These are phyloP conservation scores for Cynodonichthys magdalenae DNA, from an alignment of 2,797 vertebrate genomes.

Conservation along the genomic window DNA sequence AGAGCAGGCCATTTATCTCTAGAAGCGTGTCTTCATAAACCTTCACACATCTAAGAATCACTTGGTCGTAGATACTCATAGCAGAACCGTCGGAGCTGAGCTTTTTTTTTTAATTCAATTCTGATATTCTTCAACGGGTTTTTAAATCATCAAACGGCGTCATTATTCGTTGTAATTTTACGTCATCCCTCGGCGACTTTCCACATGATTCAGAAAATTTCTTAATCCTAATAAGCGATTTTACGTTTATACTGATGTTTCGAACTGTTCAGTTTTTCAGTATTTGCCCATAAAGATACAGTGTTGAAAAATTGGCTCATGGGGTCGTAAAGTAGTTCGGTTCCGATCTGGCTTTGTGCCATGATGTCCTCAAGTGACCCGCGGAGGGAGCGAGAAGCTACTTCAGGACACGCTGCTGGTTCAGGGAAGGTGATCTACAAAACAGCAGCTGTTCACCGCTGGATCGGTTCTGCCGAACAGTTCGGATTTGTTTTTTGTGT, in stretches of 20 bases:
- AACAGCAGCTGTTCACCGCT: background rate
- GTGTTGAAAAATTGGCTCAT: background rate
- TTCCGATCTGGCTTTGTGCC: conserved; percentile 36
- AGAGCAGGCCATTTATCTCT: conserved; percentile 43
- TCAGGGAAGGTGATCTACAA: background rate
- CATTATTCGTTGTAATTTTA: conserved; percentile 82
- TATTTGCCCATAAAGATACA: accelerated
- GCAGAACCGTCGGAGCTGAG: conserved; percentile 3
- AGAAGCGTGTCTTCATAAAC: conserved; percentile 12
- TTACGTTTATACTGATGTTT: too few relatives aligned
- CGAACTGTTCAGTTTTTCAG: accelerated
- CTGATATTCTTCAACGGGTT: conserved; percentile 78
- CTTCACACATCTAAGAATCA: conserved; percentile 1
- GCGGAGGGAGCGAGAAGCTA: conserved; percentile 49
- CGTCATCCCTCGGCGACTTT: conserved; percentile 85
- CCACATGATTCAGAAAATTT: conserved; percentile 1
- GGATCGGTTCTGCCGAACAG: background rate
- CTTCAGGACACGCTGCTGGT: conserved; percentile 61
- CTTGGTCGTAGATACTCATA: background rate
- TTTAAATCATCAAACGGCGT: conserved; percentile 82
- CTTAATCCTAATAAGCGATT: background rate
- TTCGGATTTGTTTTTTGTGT: background rate
- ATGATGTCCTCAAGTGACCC: conserved; percentile 74
- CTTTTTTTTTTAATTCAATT: conserved; percentile 69
- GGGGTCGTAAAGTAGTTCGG: conserved; percentile 6